Base-by-base conservation (phyloP, 2,113 vertebrate species). In the Upupa epops region DNA sequence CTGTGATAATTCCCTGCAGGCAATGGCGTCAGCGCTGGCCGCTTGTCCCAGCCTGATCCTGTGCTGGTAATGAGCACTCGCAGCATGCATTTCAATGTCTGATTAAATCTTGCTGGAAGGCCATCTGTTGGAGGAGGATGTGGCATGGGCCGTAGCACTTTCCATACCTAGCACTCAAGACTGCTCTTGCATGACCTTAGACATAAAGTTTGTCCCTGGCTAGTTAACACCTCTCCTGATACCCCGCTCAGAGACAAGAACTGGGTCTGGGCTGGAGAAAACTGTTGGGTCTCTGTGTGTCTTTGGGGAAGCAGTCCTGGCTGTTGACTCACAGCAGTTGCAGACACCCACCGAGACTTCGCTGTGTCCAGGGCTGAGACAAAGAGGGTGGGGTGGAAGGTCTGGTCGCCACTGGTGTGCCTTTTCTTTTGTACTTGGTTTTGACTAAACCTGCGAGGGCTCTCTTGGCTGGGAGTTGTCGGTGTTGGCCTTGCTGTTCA, bases 91-190 rank as follows among this genome's bases (percentile, higher is more conserved):
- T 96, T 96, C 92, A 89, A 83, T 89, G 79, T 96, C 95, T 95
- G 95, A 96, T 96, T 95, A 96, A 95, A 96, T 95, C 93, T 95
- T 92, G 85, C 93, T 94, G 94, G 94, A 96, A 94, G 95, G 85
- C 95, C 95, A 96, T 96, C 95, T 96, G 95, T 96, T 94, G 88
- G 88, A 95, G 93, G 68, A 95, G 82, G 75, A 95, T 85, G 88
- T 83, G 78, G 94, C 94, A 83, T 80, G 76, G 91, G 91, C 75
- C 92, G 92, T 91, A 88, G 83, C 89, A 94, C 82, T 89, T 91
- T 89, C 94, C 89, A 71, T 94, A 92, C 85, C 89, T 95, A 55
- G 72, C 83, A 52, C 64, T 89, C 75, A 63, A 0, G 91, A 56
- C 68, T 73, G 75, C 83, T 89, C 79, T 95, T 92, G 86, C 79